Conservation (phyloP, 2,797 vertebrate genomes). For the Coranthus polyacanthus region DNA sequence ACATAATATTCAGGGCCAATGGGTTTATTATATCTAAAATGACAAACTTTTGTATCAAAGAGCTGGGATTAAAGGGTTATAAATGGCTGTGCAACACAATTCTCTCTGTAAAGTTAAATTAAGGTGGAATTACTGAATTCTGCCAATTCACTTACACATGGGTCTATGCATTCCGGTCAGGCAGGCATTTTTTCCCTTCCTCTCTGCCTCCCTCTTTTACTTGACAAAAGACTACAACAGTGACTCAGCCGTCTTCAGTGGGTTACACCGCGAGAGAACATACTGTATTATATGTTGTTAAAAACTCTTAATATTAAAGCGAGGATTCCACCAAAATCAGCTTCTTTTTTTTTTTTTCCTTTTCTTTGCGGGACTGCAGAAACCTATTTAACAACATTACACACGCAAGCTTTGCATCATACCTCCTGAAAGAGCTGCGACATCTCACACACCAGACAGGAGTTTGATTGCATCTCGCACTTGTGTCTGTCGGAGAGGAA, state of each 20-base stretch:
- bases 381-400: constrained; percentile 2
- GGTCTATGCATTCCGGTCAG: constrained; percentile 48
- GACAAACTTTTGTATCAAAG: constrained; percentile 17
- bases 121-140: constrained; percentile 35
- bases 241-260: constrained; percentile 66
- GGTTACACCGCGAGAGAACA: constrained; percentile 34
- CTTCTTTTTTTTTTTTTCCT: constrained; percentile 3
- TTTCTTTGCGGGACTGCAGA: constrained; percentile 17
- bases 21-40: constrained; percentile 44
- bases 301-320: constrained; percentile 21
- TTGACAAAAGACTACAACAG: constrained; percentile 54
- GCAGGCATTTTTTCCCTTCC: constrained; percentile 34
- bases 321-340: constrained; percentile 8
- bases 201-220: constrained; percentile 38
- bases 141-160: constrained; percentile 33
- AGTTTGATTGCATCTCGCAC: constrained; percentile 99
- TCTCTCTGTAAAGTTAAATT: constrained; percentile 24
- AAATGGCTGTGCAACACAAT: constrained; percentile 11
- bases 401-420: constrained; percentile 52
- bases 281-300: constrained; percentile 31
- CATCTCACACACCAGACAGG: constrained; percentile 98
- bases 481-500: constrained; percentile 98
- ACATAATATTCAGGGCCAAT: constrained; percentile 48
- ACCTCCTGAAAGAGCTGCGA: constrained; percentile 98
- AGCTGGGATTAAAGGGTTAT: constrained; percentile 10